phyloP scores from a whole-genome alignment of 2,888 invertebrate species.

The Baronia brevicornis region DNA sequence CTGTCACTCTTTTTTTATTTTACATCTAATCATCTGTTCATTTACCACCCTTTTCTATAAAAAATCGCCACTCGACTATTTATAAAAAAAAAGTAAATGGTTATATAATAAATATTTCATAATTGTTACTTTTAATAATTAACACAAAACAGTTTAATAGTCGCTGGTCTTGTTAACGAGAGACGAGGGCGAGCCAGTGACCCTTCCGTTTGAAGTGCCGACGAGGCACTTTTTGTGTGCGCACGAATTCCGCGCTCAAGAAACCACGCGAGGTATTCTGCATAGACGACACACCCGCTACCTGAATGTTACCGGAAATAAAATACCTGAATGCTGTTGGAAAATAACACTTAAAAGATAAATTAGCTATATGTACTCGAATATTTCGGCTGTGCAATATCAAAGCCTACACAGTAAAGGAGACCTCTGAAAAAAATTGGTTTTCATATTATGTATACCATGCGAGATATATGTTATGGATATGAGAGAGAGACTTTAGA shows the following conservation, averaged over 20 bases:
- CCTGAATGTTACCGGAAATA: slow-evolving; percentile 18
- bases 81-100: neutral
- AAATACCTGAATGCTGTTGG: neutral
- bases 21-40: no score
- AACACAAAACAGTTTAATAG: slow-evolving; percentile 31
- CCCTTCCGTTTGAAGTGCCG: slow-evolving; percentile 59
- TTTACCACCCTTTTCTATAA: no score
- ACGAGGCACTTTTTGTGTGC: slow-evolving; percentile 59
- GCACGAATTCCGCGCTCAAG: slow-evolving; percentile 57
- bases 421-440: no score
- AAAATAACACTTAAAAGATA: slow-evolving; percentile 8
- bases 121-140: slow-evolving; percentile 3
- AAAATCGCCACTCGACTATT: no score
- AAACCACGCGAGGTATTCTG: slow-evolving; percentile 47
- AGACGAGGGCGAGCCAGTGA: slow-evolving; percentile 42
- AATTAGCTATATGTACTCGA: no score
- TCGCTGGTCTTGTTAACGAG: slow-evolving; percentile 43
- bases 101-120: neutral
- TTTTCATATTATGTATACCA: slow-evolving; percentile 1
- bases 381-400: no score
- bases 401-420: no score
- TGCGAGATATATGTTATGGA: no score
- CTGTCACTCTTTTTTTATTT: no score
- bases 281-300: slow-evolving; percentile 24
- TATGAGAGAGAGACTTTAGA: no score